Evolutionary conservation across 2,888 invertebrate genomes (phyloP).

Genomic region (Oithona nana): DNA sequence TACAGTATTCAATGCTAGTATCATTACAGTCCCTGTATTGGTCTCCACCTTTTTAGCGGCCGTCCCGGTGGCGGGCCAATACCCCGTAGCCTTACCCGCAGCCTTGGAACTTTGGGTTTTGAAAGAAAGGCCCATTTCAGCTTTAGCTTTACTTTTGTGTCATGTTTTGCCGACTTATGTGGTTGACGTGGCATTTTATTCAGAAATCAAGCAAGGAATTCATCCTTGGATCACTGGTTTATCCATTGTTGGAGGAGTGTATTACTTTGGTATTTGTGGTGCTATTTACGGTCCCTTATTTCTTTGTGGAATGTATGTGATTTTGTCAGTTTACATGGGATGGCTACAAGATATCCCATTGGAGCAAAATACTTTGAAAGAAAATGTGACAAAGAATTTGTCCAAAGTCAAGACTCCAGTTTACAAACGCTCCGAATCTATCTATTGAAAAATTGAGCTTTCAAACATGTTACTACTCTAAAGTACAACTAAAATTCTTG

Average conservation of each 20-base stretch:
- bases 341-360: constrained; percentile 20
- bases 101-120: constrained; percentile 85
- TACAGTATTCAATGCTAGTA: constrained; percentile 19
- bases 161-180: constrained; percentile 78
- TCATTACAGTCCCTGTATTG: constrained; percentile 13
- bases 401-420: background rate
- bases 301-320: constrained; percentile 80
- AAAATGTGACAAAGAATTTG: too few relatives aligned
- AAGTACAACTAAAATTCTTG: too few relatives aligned
- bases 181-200: constrained; percentile 87
- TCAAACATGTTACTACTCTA: too few relatives aligned
- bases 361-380: background rate
- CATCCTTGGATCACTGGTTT: constrained; percentile 38
- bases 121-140: constrained; percentile 61
- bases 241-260: constrained; percentile 92
- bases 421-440: background rate
- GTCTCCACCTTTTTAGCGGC: constrained; percentile 56
- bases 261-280: constrained; percentile 88
- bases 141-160: constrained; percentile 54
- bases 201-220: constrained; percentile 71
- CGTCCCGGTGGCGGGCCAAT: constrained; percentile 42
- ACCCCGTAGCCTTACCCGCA: constrained; percentile 84
- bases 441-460: too few relatives aligned
- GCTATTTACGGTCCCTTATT: constrained; percentile 90
- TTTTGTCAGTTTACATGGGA: constrained; percentile 47